These are phyloP conservation scores for Campylomormyrus numenius DNA, from an alignment of 2,113 vertebrate species.

Conservation along the genomic window DNA sequence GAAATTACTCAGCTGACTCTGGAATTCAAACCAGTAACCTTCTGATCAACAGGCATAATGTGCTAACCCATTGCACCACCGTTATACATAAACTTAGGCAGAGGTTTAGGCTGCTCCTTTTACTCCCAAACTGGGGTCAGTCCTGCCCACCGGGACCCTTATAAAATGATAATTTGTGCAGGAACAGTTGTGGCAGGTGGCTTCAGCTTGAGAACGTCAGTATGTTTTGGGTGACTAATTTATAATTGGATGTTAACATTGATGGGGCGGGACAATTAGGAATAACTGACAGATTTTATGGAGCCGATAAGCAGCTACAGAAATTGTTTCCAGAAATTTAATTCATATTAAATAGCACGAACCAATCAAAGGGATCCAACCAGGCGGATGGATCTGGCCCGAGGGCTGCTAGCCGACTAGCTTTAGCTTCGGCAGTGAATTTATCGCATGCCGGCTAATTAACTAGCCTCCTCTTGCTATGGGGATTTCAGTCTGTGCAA, in stretches of 20 bases:
- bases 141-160: not conserved
- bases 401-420: not conserved
- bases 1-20: not conserved
- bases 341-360: not conserved
- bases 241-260: not conserved
- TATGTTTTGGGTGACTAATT: not conserved
- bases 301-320: not conserved
- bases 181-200: not conserved
- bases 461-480: not conserved
- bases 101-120: not conserved
- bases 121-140: not conserved
- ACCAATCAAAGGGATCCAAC: not conserved
- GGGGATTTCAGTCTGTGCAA: not conserved
- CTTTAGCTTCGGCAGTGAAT: not conserved
- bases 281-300: not conserved
- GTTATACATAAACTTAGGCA: not conserved
- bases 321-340: not conserved
- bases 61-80: not conserved
- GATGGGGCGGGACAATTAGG: not conserved
- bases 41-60: not conserved
- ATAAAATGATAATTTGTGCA: not conserved
- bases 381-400: not conserved
- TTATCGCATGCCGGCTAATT: not conserved
- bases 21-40: not conserved
- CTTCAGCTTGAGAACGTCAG: not conserved